phyloP scores from a whole-genome alignment of 2,797 vertebrate genomes.

The Pseudochirops cupreus region DNA sequence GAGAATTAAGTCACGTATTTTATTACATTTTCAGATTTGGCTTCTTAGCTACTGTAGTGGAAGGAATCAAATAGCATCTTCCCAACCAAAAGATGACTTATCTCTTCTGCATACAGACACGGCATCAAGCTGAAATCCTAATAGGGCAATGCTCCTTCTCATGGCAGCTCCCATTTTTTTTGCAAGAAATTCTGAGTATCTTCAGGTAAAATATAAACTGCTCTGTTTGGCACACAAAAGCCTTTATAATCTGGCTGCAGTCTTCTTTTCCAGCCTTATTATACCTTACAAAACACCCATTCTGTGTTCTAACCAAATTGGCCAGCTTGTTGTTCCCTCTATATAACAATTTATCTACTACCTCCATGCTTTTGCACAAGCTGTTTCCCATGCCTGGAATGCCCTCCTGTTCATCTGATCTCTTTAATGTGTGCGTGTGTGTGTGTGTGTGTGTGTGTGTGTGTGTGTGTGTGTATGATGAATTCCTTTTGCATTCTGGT shows the following conservation, averaged over 20 bases:
- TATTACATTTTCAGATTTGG: constrained; percentile 61
- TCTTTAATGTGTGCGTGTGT: not conserved
- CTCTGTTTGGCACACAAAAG: not conserved
- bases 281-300: not conserved
- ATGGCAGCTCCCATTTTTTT: constrained; percentile 39
- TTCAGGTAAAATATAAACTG: not conserved
- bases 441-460: too few species aligned
- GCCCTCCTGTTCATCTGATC: not conserved
- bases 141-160: constrained; percentile 66
- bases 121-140: constrained; percentile 66
- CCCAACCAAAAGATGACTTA: constrained; percentile 68
- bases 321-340: not conserved
- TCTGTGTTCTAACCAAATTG: not conserved
- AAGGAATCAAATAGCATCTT: constrained; percentile 75
- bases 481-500: not conserved
- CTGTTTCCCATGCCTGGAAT: not conserved
- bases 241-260: not conserved
- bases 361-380: not conserved
- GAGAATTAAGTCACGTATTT: constrained; percentile 55
- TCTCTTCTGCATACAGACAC: constrained; percentile 73
- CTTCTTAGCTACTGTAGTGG: constrained; percentile 70
- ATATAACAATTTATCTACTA: not conserved
- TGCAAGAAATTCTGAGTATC: not conserved
- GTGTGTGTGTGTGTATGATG: too few species aligned
- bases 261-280: not conserved